phyloP scores from a whole-genome alignment of 2,113 vertebrate genomes.

The Xerus inauris region DNA sequence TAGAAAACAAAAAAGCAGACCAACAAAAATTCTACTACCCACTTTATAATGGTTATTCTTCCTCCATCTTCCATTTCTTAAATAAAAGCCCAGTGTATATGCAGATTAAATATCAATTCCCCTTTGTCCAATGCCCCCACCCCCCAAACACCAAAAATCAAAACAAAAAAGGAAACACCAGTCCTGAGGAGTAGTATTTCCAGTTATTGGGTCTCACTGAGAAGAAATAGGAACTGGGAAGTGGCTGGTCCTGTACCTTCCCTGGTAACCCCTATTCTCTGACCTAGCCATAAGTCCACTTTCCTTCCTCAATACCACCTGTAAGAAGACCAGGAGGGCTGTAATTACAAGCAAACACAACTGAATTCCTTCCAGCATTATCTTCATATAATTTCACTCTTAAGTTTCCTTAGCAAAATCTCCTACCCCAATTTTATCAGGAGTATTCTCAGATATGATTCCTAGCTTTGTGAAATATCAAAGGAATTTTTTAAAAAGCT shows the following conservation, averaged over 20 bases:
- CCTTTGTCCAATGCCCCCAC: background rate
- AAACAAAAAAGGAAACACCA: too few species aligned
- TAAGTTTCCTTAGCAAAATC: constrained; percentile 1
- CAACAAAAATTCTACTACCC: background rate
- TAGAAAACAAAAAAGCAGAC: background rate
- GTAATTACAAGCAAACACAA: background rate
- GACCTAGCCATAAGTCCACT: background rate
- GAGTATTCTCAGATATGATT: fast-evolving
- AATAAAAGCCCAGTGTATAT: background rate
- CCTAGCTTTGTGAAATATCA: background rate
- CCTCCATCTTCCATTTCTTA: background rate
- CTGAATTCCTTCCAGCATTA: background rate
- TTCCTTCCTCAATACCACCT: constrained; percentile 50
- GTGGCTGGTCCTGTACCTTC: background rate
- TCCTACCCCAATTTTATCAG: background rate
- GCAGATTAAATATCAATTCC: background rate
- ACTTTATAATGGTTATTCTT: background rate
- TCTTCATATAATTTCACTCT: background rate
- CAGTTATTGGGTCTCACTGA: background rate
- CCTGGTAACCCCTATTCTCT: background rate
- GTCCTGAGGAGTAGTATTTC: background rate
- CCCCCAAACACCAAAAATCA: too few species aligned
- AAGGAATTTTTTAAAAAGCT: background rate
- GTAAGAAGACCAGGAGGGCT: constrained; percentile 57
- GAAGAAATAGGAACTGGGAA: background rate